Evolutionary conservation across 1,140 invertebrate genomes (phyloP), one percentile per base, ranked within the genome.

Genomic region (Cydia splendana): DNA sequence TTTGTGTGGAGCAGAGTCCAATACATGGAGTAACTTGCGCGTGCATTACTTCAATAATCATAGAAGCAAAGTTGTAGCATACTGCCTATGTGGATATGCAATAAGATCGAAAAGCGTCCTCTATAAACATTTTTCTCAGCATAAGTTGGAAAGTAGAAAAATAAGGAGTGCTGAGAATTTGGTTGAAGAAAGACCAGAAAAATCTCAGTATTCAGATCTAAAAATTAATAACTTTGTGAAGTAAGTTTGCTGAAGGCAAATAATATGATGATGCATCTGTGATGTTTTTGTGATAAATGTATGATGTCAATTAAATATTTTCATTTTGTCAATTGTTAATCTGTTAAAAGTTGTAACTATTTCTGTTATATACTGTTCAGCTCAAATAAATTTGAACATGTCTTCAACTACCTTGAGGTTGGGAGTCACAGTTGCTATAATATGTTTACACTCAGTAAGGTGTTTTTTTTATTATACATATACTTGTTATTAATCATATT

Each of bases 71-170:
- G 84, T 88, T 34, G 76, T 82, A 65, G 83, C 88, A 1, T 87
- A 78, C 69, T 93, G 91, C 77, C 75, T 90, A 2, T 93, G 91
- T 80, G 90, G 91, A 2, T 88, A 85, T 75, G 83, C 83, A 15
- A 84, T 93, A 45, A 83, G 77, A 77, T 92, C 91, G 6, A 93
- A 91, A 67, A 91, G 84, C 80, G 85, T 88, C 28, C 83, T 93
- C 28, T 93, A 92, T 79, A 91, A 88, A 78, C 91, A 93, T 82
- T 86, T 92, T 67, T 85, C 88, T 15, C 88, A 90, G 45, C 91
- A 93, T 75, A 90, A 88, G 82, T 42, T 86, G 57, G 85, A 87
- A 79, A 86, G 83, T 76, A 84, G 81, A n/a, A 89, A 87, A 80
- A 77, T 83, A 51, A 86, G 80, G 69, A 88, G 79, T 73, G 34